Base-by-base conservation (phyloP, 1,140 invertebrate species). In the Rhynchophorus ferrugineus region DNA sequence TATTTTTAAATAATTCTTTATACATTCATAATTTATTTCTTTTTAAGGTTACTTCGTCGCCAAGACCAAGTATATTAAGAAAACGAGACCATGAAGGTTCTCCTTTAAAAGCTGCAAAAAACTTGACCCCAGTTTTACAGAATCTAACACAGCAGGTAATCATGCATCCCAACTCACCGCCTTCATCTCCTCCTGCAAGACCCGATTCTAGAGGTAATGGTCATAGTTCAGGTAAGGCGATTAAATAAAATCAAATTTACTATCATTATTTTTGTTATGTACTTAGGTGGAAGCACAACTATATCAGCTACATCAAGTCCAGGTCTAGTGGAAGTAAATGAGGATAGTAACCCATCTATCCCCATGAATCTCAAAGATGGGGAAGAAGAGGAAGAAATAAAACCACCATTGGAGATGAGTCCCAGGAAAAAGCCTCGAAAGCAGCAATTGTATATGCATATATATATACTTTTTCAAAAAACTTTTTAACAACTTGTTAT, bases 371-470 rank as follows among this genome's bases (percentile, higher is more conserved):
- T 57, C 24, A 63, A 65, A 16, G 62, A 69, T 38, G 50, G 61
- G 42, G 59, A 65, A 29, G 63, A 65, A 44, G 64, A 66, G 36
- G 65, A 63, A 47, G 55, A 49, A 29, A 54, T 38, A 18, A 64
- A 63, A 43, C 66, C 66, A 33, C 59, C 69, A 11, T 21, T 69
- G 24, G 72, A 73, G 60, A 71, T 73, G 70, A 74, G 70, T 39
- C 84, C 84, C 2, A 71, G 85, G 56, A 88, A 88, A 66, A 86
- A 87, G 68, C 83, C 85, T 0, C 69, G 85, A 50, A 88, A 88
- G 66, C 85, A 88, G 58, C 74, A 82, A 61, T 60, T 84, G 80
- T 82, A 74, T 75, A 77, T 72, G 34, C 49, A 9, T 5, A 3
- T 11, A 7, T 33, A 19, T 24, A 11, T 18, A 20, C n/a, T n/a